Base-by-base conservation (phyloP, 2,888 invertebrate genomes). In the Lasioglossum marginatum region DNA sequence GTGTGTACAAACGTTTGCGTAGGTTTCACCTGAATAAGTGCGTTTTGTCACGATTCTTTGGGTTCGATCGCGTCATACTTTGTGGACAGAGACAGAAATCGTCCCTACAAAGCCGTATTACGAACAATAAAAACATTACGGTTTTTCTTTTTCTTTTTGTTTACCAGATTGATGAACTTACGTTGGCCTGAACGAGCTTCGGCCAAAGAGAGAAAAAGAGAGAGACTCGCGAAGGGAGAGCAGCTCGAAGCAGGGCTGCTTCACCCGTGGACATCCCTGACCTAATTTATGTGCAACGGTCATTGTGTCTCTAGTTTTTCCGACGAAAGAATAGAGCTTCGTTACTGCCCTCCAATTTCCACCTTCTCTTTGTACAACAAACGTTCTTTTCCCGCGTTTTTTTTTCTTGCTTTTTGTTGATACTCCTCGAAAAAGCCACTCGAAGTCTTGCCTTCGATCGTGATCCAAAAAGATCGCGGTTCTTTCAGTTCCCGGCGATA, bases 281-380 rank as follows among this genome's bases (percentile, higher is more conserved):
- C 37, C 68, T 68, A 68, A 37, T 68, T 68, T 37, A 14, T 31
- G 31, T 16, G 63, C 63, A 63, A 6, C 63, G 63, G 63, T 31
- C 63, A 63, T 31, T 66, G 52, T 82, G 74, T 83, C 87, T 83
- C 87, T 85, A 89, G 87, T 88, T 88, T 43, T 85, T 71, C n/a
- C 66, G 60, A 34, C 40, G 77, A 76, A 60, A 79, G 52, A 48
- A 66, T 74, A 73, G 40, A 16, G 63, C 63, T 27, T 52, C 63
- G 27, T 34, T 45, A 48, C 57, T 71, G 68, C 66, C 73, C 40
- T 52, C 23, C 72, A 23, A 76, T 81, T 45, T 77, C 84, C 85
- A 82, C 71, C 82, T 81, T 74, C 48, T 27, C 31, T 76, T 68
- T 81, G 74, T 81, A 75, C 71, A 77, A 68, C 66, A 63, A 60